Evolutionary conservation across 2,888 invertebrate genomes (phyloP), one percentile per base, ranked within the genome.

Genomic region (Tanytarsus gracilentus): DNA sequence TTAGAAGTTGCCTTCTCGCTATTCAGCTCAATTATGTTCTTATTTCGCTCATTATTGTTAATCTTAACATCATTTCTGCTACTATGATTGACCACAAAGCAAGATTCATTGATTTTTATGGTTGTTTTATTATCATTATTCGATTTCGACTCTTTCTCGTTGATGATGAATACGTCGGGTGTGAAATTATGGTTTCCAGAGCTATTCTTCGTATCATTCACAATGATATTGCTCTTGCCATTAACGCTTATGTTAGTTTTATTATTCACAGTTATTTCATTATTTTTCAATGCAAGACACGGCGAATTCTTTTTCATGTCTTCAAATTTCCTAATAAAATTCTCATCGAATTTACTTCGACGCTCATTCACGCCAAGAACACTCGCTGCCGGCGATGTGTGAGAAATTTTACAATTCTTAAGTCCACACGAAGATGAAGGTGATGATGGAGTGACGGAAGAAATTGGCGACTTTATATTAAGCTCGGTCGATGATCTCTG

Each of bases 371-470:
- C 6, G 3, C 14, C 11, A 6, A 16, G 29, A 29, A 29, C 21
- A 50, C 26, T 8, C 8, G 33, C 8, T n/a, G 61, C 16, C 25
- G 29, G 5, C 3, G 62, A 9, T 21, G 61, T 61, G 18, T 21
- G 9, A 26, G 61, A 49, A 50, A 67, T 66, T 11, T 65, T 68
- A 63, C 69, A 70, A 36, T 69, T 68, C 63, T 69, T 69, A 62
- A 68, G 71, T 33, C 70, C 70, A 62, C 69, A 71, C 23, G 69
- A 59, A 1, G 48, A 48, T 14, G 29, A 23, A 7, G 23, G n/a
- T 29, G 40, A 8, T 8, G 50, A 21, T 5, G n/a, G n/a, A n/a
- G n/a, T n/a, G n/a, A n/a, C n/a, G n/a, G 33, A 29, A 16, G 25
- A 23, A 18, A 25, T 6, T 21, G 60, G 21, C 44, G 25, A 16